Evolutionary conservation across 2,888 invertebrate species (phyloP).

Genomic region (Azorinus chamasolen): DNA sequence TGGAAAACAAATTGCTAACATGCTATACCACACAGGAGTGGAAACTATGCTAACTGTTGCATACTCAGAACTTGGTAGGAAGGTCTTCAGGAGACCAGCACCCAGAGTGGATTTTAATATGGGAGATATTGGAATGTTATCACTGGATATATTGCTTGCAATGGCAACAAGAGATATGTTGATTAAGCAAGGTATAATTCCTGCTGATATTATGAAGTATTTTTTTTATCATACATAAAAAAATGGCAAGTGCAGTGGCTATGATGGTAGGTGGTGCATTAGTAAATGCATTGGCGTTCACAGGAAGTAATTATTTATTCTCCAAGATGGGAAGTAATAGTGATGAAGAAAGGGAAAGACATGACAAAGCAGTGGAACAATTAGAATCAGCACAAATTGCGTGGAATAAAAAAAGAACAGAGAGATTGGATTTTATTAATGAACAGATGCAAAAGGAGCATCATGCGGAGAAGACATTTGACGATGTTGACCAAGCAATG

Average conservation of each 20-base stretch:
- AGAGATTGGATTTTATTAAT: slow-evolving; percentile 49
- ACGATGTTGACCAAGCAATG: slow-evolving; percentile 48
- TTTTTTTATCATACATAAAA: slow-evolving; percentile 11
- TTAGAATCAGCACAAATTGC: slow-evolving; percentile 39
- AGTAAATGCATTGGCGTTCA: slow-evolving; percentile 43
- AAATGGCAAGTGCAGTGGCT: slow-evolving; percentile 50
- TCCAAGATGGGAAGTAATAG: slow-evolving; percentile 24
- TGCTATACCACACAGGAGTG: slow-evolving; percentile 42
- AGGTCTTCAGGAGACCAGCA: no score
- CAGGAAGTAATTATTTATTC: slow-evolving; percentile 28
- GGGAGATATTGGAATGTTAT: no score
- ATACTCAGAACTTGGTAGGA: slow-evolving; percentile 38
- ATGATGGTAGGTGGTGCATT: slow-evolving; percentile 37
- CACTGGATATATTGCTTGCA: slow-evolving; percentile 31
- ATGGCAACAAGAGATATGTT: slow-evolving; percentile 45
- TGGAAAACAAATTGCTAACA: slow-evolving; percentile 40
- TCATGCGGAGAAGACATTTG: slow-evolving; percentile 46
- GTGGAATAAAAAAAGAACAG: slow-evolving; percentile 46
- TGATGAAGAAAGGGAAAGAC: slow-evolving; percentile 44
- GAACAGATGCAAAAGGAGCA: slow-evolving; percentile 45
- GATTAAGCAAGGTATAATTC: slow-evolving; percentile 45
- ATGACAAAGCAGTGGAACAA: slow-evolving; percentile 58
- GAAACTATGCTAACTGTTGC: slow-evolving; percentile 46
- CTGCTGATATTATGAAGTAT: slow-evolving; percentile 50
- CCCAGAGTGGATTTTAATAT: no score